A percentile compares a stretch with the other conserved stretches of the same genome.
These are phyloP conservation scores for Macropus fuliginosus DNA, from an alignment of 2,797 vertebrate species.

Conservation along the genomic window DNA sequence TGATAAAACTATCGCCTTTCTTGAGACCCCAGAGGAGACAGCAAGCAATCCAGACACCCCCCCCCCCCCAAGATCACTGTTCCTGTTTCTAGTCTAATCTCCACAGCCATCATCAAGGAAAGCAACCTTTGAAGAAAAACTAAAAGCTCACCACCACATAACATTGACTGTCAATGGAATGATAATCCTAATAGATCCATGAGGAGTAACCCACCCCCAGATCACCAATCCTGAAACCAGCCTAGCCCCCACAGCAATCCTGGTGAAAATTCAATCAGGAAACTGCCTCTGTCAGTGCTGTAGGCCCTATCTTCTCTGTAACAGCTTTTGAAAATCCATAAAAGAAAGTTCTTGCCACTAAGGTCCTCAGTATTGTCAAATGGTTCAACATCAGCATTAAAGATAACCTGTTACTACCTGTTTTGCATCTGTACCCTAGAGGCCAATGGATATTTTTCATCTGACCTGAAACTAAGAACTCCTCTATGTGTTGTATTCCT, in stretches of 20 bases:
- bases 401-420: background rate
- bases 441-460: background rate
- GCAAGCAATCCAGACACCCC: background rate
- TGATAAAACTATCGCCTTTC: background rate
- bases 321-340: no score
- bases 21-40: background rate
- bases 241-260: no score
- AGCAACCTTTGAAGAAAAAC: background rate
- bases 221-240: no score
- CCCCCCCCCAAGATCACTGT: background rate
- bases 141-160: background rate
- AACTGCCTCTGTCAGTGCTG: no score
- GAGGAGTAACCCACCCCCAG: no score
- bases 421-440: background rate
- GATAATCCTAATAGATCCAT: background rate
- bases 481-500: background rate
- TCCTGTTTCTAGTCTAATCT: background rate
- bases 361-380: no score
- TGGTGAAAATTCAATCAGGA: no score
- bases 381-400: background rate
- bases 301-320: no score
- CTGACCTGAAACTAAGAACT: background rate
- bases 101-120: background rate
- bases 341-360: no score
- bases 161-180: background rate